Percentiles rank a stretch among this genome's conserved stretches.
These are phyloP conservation scores for Aldrovandia affinis DNA, from an alignment of 2,797 vertebrate species.

Conservation along the genomic window DNA sequence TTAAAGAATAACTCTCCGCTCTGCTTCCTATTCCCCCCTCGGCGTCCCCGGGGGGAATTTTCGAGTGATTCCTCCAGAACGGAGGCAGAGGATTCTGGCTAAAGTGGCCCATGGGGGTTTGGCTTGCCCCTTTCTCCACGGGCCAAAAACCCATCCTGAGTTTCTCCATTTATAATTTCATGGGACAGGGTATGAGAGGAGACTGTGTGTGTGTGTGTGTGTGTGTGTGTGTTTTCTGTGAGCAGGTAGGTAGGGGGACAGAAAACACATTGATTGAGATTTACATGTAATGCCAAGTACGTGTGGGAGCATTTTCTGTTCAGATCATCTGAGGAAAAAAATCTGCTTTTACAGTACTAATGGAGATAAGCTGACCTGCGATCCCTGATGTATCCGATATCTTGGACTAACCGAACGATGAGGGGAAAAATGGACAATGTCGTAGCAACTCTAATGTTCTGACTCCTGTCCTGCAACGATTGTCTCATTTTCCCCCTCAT, in stretches of 20 bases:
- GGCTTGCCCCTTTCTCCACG: not conserved
- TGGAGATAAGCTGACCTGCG: not conserved
- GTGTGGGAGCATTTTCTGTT: not conserved
- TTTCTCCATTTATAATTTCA: conserved; percentile 14
- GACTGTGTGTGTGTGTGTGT: not conserved
- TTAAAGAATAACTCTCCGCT: conserved; percentile 68
- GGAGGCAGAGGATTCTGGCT: not conserved
- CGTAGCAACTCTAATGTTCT: not conserved
- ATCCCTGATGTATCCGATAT: not conserved
- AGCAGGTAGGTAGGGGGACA: not conserved
- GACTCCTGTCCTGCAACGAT: not conserved
- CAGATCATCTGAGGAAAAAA: not conserved
- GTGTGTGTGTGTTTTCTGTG: too few species aligned
- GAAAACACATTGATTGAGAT: not conserved
- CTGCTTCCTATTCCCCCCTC: conserved; percentile 31
- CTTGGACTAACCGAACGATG: not conserved
- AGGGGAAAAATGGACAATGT: not conserved
- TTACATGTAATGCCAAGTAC: not conserved
- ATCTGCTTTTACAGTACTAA: not conserved
- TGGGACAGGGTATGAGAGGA: not conserved
- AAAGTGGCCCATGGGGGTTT: not conserved
- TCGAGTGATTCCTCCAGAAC: conserved; percentile 23
- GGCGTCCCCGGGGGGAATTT: conserved; percentile 25
- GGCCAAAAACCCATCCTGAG: conserved; percentile 6
- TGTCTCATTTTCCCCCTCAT: not conserved